Conservation (phyloP, 2,113 vertebrate species). For the Bubalus kerabau region DNA sequence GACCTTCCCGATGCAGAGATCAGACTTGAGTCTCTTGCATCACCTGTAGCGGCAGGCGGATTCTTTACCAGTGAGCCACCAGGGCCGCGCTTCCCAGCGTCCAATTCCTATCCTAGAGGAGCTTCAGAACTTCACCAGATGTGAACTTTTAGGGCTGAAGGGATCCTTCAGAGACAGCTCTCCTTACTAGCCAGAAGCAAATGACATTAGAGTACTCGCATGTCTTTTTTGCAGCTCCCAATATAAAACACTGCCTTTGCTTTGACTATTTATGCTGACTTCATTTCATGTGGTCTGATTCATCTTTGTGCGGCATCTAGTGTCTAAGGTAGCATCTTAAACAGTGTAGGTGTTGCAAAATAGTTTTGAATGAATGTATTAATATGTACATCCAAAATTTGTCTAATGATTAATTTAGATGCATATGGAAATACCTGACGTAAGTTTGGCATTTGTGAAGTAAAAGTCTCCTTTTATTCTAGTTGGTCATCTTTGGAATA, state of each 20-base stretch:
- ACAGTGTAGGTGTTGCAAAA: background rate
- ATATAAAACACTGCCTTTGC: background rate
- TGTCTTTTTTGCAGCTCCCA: background rate
- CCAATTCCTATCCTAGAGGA: background rate
- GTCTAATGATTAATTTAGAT: background rate
- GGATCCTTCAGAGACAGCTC: background rate
- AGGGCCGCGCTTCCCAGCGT: rapidly evolving
- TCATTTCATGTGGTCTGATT: background rate
- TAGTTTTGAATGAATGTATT: background rate
- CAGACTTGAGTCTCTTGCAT: background rate
- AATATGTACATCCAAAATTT: background rate
- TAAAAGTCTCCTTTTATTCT: background rate
- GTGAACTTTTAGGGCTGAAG: background rate
- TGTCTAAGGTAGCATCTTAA: background rate
- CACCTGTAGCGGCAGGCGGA: background rate
- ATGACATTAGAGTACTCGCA: background rate
- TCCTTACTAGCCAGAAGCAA: background rate
- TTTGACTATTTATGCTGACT: background rate
- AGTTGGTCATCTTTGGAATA: background rate
- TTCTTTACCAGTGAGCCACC: background rate
- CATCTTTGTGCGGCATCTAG: background rate
- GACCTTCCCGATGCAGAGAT: background rate
- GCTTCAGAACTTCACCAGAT: background rate
- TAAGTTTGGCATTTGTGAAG: background rate
- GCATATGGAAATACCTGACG: background rate